Evolutionary conservation across 2,888 invertebrate genomes (phyloP), one percentile per base, ranked within the genome.

Genomic region (Galeopsomyia nigrocyanea): DNA sequence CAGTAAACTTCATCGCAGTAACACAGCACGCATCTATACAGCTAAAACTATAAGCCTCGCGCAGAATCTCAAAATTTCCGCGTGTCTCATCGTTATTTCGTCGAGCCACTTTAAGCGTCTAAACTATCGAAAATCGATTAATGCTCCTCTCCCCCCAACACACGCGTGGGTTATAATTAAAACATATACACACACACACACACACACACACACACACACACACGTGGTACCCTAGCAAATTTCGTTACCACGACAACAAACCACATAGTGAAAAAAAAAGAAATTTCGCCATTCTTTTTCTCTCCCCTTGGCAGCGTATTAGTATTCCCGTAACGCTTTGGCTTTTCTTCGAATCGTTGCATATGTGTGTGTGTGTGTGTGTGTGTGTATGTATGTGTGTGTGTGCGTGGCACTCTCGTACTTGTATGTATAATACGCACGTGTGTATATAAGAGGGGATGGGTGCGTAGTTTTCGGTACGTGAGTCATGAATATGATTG

Each of bases 41-140:
- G n/a, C n/a, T n/a, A n/a, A n/a, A n/a, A n/a, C n/a, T n/a, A 39
- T 7, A 9, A 39, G 7, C 39, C 39, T 39, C 10, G 31, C 26
- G 26, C 5, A 3, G 39, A 39, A 39, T 39, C n/a, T 13, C 39
- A 39, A 39, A 10, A 39, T 39, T 39, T 39, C 39, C 39, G 10
- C 13, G 13, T 39, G 39, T 3, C 39, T 39, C 39, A 39, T 39
- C 13, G 39, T 39, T 39, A 39, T 39, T 39, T 39, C 39, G 10
- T 10, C 39, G 39, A 39, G 2, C 39, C 39, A 39, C 39, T 39
- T 39, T 39, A 39, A 39, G 26, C 51, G 55, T 56, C 61, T 56
- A 49, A 68, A 64, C 63, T 74, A 74, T 74, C 68, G 74, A 74
- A 60, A 74, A 74, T 68, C 68, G 70, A 74, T 74, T 73, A 64